Base-by-base conservation (phyloP, 2,888 invertebrate species). In the Nomada ferruginata region DNA sequence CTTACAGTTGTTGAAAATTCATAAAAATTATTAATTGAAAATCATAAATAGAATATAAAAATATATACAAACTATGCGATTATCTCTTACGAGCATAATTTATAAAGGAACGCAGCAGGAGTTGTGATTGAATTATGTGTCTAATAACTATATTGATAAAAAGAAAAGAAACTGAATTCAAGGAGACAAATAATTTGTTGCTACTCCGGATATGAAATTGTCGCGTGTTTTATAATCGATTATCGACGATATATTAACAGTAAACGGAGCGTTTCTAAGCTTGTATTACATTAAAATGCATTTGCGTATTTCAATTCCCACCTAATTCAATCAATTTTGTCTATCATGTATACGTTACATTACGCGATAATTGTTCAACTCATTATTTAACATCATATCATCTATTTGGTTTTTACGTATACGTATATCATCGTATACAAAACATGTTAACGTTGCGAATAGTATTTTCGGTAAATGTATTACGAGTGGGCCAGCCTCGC, bases 31-130 rank as follows among this genome's bases (percentile, higher is more conserved):
- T 65, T 57, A n/a, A 23, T 55, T 42, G 50, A 52, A 75, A 66
- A 66, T 75, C 29, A 79, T 66, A 80, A 82, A 76, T 75, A 70
- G 4, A 69, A 71, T 76, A 76, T 52, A 76, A 76, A 82, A 72
- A 82, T 81, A 70, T 74, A 63, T 74, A 81, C 53, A 80, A 80
- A 47, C 80, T 79, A 69, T 64, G 15, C 7, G 15, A 60, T 52
- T 44, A 66, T 11, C 55, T 76, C 53, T 52, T 42, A 60, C 26
- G 66, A 64, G 23, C 50, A 60, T 75, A 79, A 82, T 78, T 79
- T 72, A 53, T 55, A 20, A 75, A 78, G 83, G 78, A 82, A 82
- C 68, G 60, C 72, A 78, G 65, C 20, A 57, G 63, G 29, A 68
- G 20, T 76, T 47, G 9, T 23, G 15, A 64, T 7, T 75, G 29